Evolutionary conservation across 2,888 invertebrate species (phyloP).

Genomic region (Drosophila neoperkinsi): DNA sequence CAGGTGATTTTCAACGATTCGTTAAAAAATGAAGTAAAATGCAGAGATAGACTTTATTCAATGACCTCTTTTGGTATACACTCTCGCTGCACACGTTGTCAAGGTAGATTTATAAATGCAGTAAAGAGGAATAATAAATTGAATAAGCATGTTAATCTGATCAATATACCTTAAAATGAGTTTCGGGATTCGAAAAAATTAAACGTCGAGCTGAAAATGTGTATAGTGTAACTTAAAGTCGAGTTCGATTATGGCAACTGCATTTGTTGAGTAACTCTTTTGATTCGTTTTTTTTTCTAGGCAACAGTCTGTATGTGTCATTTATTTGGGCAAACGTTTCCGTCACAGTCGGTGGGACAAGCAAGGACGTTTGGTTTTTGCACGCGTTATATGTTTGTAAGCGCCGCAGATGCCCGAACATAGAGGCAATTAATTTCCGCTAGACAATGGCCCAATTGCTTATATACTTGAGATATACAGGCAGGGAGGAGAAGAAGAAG

Average conservation of each 20-base stretch:
- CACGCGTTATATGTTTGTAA: conserved; percentile 13
- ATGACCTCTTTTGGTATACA: not conserved
- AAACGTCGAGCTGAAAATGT: no score
- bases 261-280: not conserved
- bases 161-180: not conserved
- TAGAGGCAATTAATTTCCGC: conserved; percentile 74
- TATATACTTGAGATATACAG: conserved; percentile 43
- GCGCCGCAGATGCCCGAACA: conserved; percentile 63
- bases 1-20: conserved; percentile 66
- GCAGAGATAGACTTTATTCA: conserved; percentile 2
- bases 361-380: conserved; percentile 29
- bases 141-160: not conserved
- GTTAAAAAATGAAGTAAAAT: conserved; percentile 35
- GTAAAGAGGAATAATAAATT: conserved; percentile 1
- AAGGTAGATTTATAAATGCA: not conserved
- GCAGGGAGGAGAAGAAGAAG: not conserved
- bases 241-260: not conserved
- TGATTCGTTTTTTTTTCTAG: not conserved
- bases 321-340: conserved; percentile 56
- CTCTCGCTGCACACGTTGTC: not conserved
- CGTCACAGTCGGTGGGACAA: conserved; percentile 68
- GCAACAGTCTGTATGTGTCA: conserved; percentile 14
- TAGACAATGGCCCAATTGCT: conserved; percentile 59
- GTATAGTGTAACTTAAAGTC: not conserved
- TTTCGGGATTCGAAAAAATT: not conserved